Conservation (phyloP, 2,113 vertebrate species). For the Telmatochromis sp. region DNA sequence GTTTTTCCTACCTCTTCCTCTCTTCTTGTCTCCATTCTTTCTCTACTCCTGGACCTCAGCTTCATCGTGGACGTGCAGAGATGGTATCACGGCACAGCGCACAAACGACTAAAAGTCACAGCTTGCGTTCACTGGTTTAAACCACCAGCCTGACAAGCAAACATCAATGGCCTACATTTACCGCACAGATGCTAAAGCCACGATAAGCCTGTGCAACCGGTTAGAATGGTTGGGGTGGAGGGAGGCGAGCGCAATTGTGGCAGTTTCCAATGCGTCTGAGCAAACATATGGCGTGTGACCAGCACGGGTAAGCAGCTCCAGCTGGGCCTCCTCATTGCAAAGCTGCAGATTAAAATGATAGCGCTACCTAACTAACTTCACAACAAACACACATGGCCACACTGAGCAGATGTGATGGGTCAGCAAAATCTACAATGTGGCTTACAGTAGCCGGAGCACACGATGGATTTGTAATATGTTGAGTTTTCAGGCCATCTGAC, state of each 20-base stretch:
- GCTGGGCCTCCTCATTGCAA: not conserved
- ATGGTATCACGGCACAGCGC: not conserved
- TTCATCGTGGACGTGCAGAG: slow-evolving; percentile 19
- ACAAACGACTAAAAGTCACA: slow-evolving; percentile 2
- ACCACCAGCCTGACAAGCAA: slow-evolving; percentile 17
- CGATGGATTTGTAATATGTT: not conserved
- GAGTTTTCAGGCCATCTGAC: not conserved
- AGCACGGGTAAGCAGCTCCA: slow-evolving; percentile 38
- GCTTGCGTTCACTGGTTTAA: slow-evolving; percentile 15
- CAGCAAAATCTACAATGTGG: not conserved
- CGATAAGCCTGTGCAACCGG: slow-evolving; percentile 48
- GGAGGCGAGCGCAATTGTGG: not conserved
- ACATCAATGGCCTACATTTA: slow-evolving; percentile 55
- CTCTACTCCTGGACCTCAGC: slow-evolving; percentile 15
- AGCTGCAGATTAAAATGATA: slow-evolving; percentile 45
- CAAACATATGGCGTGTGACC: slow-evolving; percentile 45
- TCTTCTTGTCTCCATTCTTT: slow-evolving; percentile 4
- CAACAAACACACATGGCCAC: not conserved
- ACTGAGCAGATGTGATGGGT: not conserved
- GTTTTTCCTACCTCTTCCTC: slow-evolving; percentile 25
- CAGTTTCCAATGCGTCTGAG: not conserved
- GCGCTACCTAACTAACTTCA: not conserved
- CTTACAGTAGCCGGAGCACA: not conserved
- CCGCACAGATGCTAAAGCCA: slow-evolving; percentile 63
- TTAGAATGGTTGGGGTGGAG: slow-evolving; percentile 23